These are phyloP conservation scores for Larimichthys crocea DNA, from an alignment of 2,113 vertebrate species.

Conservation along the genomic window DNA sequence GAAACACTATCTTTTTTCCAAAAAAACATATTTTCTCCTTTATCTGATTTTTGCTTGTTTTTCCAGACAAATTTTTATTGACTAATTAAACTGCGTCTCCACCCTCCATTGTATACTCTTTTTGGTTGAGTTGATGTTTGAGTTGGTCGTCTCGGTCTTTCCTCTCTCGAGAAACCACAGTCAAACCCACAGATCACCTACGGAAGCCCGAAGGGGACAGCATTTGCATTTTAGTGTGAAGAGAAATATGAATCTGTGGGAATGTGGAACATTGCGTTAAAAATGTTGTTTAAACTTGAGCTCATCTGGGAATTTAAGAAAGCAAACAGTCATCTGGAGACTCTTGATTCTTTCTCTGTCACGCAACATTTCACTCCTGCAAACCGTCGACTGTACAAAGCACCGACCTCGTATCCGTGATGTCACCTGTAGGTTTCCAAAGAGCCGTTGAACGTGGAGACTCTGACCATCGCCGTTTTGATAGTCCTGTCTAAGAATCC, in stretches of 20 bases:
- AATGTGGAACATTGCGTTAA: neutral
- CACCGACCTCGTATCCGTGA: too few species aligned
- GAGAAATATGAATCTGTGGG: neutral
- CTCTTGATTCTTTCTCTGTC: too few species aligned
- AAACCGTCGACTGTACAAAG: too few species aligned
- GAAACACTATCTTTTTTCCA: neutral
- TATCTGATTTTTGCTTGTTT: neutral
- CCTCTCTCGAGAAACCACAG: neutral
- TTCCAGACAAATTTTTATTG: neutral
- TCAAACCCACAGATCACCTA: neutral
- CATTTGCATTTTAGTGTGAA: neutral
- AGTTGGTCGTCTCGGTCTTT: neutral
- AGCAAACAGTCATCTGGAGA: too few species aligned
- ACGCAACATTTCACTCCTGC: too few species aligned
- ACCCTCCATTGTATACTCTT: neutral
- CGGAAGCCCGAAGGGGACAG: neutral
- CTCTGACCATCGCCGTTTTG: too few species aligned
- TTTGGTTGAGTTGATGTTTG: neutral
- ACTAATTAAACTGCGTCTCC: slow-evolving; percentile 1
- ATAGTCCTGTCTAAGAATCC: too few species aligned
- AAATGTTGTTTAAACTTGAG: too few species aligned
- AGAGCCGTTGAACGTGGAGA: too few species aligned
- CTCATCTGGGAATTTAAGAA: too few species aligned
- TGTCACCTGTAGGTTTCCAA: too few species aligned
- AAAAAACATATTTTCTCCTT: neutral